Percentiles rank a stretch among this genome's conserved stretches.
Evolutionary conservation across 2,113 vertebrate species (phyloP).

Genomic region (Cyrtonyx montezumae): DNA sequence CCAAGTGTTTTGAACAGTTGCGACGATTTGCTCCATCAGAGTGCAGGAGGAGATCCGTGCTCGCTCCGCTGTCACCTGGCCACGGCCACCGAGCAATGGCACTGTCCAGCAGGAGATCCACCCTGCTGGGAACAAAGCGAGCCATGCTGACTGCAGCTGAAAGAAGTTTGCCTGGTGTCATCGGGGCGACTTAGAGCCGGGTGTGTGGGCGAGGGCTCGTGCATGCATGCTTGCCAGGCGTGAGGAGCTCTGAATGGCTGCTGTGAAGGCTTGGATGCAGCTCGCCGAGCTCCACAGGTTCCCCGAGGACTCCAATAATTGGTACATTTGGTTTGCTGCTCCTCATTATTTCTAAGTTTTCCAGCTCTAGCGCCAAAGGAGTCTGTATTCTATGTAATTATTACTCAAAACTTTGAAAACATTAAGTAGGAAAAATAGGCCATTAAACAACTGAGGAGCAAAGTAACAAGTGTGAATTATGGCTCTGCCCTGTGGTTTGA

Average conservation of each 20-base stretch:
- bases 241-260: neutral
- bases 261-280: neutral
- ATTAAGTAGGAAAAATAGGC: slow-evolving; percentile 34
- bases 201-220: neutral
- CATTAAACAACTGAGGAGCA: neutral
- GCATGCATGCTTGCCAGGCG: neutral
- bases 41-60: rapidly evolving
- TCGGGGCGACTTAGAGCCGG: neutral
- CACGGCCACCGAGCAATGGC: neutral
- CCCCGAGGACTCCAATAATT: slow-evolving; percentile 4
- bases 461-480: slow-evolving; percentile 55
- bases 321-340: slow-evolving; percentile 17
- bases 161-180: neutral
- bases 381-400: slow-evolving; percentile 36
- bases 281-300: slow-evolving; percentile 21
- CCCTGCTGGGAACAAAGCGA: neutral
- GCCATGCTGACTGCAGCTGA: neutral
- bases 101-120: rapidly evolving
- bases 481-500: slow-evolving; percentile 43
- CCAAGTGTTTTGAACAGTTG: neutral
- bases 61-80: rapidly evolving
- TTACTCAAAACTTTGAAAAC: slow-evolving; percentile 56
- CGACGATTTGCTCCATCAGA: neutral
- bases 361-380: slow-evolving; percentile 20
- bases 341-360: slow-evolving; percentile 52